phyloP scores from a whole-genome alignment of 2,797 vertebrate genomes.

The Atherinosoma microstoma region DNA sequence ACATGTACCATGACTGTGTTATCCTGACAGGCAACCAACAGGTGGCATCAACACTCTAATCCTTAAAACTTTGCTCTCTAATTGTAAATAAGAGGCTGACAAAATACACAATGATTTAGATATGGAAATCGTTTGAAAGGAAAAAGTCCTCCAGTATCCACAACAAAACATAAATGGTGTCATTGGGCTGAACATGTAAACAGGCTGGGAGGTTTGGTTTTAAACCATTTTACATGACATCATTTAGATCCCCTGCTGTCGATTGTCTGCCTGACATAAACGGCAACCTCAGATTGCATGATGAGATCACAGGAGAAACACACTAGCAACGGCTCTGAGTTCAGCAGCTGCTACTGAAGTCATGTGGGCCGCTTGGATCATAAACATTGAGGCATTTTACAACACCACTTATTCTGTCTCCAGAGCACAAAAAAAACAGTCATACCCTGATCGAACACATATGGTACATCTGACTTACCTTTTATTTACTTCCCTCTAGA shows the following conservation, averaged over 20 bases:
- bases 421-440: constrained; percentile 3
- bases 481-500: not conserved
- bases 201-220: constrained; percentile 25
- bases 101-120: constrained; percentile 2
- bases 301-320: constrained; percentile 65
- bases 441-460: not conserved
- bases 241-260: constrained; percentile 58
- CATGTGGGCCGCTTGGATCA: constrained; percentile 27
- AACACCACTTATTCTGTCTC: not conserved
- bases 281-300: constrained; percentile 36
- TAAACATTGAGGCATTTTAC: constrained; percentile 13
- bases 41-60: constrained; percentile 43
- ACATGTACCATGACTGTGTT: not conserved
- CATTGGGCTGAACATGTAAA: constrained; percentile 23
- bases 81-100: not conserved
- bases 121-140: not conserved
- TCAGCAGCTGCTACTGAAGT: constrained; percentile 33
- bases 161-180: not conserved
- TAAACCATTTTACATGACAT: constrained; percentile 49
- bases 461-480: not conserved
- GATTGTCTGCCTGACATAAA: constrained; percentile 33
- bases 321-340: constrained; percentile 26
- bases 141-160: not conserved
- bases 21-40: constrained; percentile 40
- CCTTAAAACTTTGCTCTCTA: not conserved